Evolutionary conservation across 2,113 vertebrate genomes (phyloP), one percentile per base, ranked within the genome.

Genomic region (Paracanthobrama guichenoti): DNA sequence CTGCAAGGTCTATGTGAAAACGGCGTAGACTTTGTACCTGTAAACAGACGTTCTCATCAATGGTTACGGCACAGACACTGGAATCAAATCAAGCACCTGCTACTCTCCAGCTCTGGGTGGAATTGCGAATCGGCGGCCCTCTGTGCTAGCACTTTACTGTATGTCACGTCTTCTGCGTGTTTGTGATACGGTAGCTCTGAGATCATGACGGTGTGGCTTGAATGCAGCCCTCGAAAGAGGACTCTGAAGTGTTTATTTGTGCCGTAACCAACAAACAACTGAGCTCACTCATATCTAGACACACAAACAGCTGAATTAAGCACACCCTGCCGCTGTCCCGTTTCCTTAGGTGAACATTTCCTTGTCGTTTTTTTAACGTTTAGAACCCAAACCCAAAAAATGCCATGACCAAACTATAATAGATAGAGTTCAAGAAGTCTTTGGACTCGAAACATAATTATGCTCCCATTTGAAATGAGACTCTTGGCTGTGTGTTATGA

Each of bases 61-160:
- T 39, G 35, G 35, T 39, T 39, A 50, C 67, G 66, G 69, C 82
- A 88, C 86, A 81, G 86, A 79, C 62, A 60, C 83, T 90, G 89
- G 87, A 89, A 84, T 89, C 59, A 83, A 89, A 91, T 90, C 88
- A 88, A 92, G 88, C 91, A 93, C 93, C 93, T 93, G 93, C 92
- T 92, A 87, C 88, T 91, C 87, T 90, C 89, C 84, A 73, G 80
- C 75, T 85, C 71, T 84, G 87, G 88, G 90, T 78, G 90, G 90
- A 83, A 35, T 66, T 28, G 6, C 20, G 10, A 71, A 35, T 42
- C 67, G 2, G 53, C 20, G 53, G 18, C 53, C 18, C 12, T 2
- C 39, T 39, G 39, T 39, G 39, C 39, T 39, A 39, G 39, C 39
- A 50, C 48, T 16, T 50, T 16, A 62, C 35, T 44, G 26, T 24